These are phyloP conservation scores for Acipenser oxyrinchus DNA, from an alignment of 2,797 vertebrate species.

Conservation along the genomic window DNA sequence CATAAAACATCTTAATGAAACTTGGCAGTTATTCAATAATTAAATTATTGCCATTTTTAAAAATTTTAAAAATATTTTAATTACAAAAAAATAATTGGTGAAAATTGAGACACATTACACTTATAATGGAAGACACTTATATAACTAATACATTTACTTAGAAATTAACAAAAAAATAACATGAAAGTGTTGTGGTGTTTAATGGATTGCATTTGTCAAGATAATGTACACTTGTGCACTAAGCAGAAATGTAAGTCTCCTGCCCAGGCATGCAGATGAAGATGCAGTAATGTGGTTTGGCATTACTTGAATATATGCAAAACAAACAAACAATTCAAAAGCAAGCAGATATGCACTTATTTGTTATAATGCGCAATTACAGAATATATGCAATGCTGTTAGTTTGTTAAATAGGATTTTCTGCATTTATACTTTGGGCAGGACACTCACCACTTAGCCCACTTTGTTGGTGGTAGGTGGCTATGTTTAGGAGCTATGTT, in stretches of 20 bases:
- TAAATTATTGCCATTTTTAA: too few species aligned
- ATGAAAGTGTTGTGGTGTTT: too few species aligned
- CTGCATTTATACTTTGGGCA: conserved; percentile 48
- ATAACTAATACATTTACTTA: too few species aligned
- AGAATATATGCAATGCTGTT: conserved; percentile 50
- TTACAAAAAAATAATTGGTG: too few species aligned
- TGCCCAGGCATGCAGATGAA: conserved; percentile 28
- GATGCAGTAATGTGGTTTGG: conserved; percentile 26
- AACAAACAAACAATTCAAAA: conserved; percentile 39
- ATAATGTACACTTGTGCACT: not conserved
- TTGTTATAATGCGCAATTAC: conserved; percentile 56
- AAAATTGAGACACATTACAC: too few species aligned
- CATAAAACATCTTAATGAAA: too few species aligned
- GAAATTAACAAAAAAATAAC: too few species aligned
- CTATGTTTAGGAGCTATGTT: conserved; percentile 85
- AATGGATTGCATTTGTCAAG: not conserved
- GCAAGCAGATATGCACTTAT: conserved; percentile 55
- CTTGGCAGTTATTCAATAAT: too few species aligned
- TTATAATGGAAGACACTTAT: too few species aligned
- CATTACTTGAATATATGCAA: conserved; percentile 25
- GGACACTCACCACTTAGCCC: conserved; percentile 86
- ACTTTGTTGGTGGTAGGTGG: conserved; percentile 75
- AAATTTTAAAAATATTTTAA: too few species aligned
- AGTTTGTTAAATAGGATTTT: conserved; percentile 66
- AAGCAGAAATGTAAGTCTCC: conserved; percentile 13